Base-by-base conservation (phyloP, 2,797 vertebrate genomes). In the Arnoldichthys spilopterus region DNA sequence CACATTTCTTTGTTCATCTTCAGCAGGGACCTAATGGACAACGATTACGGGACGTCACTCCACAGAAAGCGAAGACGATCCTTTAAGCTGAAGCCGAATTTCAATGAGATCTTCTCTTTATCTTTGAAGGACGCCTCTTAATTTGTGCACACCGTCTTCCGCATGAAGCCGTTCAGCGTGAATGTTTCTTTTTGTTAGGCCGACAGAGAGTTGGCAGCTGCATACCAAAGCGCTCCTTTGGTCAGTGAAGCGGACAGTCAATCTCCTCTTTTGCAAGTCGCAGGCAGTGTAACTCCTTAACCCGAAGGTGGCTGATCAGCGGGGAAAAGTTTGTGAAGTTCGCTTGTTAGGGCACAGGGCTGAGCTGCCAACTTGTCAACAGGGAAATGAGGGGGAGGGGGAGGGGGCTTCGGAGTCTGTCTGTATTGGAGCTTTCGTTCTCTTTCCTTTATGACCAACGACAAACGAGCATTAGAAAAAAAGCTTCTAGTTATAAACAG, bases 1-100 rank as follows among this genome's bases (percentile, higher is more conserved):
- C 12, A 64, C 34, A 40, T 64, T 64, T 64, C 37, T 64, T n/a
- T n/a, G 32, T 40, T 66, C 43, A 15, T 43, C 20, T 62, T 40
- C 32, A 15, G 30, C 15, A 18, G 34, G 30, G 15, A 40, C 16
- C 26, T n/a, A 4, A 40, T 7, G n/a, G 61, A 20, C n/a, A 40
- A 34, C 7, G 0, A 18, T 0, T 3, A 12, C 5, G 12, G 15
- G 5, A 5, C 7, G 15, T 6, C 37, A n/a, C 34, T 1, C 37
- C 22, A 9, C 18, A 22, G 20, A 24, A 66, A 28, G 40, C 15
- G 37, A 66, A 43, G 43, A 43, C 9, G 22, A 13, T 20, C n/a
- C 11, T 43, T 8, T 45, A 45, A 67, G 9, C 16, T 16, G 22
- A 26, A 8, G 5, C 58, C 32, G 59, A 15, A 43, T 68, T 68